These are phyloP conservation scores for Elanoides forficatus DNA, from an alignment of 2,113 vertebrate genomes.

Conservation along the genomic window DNA sequence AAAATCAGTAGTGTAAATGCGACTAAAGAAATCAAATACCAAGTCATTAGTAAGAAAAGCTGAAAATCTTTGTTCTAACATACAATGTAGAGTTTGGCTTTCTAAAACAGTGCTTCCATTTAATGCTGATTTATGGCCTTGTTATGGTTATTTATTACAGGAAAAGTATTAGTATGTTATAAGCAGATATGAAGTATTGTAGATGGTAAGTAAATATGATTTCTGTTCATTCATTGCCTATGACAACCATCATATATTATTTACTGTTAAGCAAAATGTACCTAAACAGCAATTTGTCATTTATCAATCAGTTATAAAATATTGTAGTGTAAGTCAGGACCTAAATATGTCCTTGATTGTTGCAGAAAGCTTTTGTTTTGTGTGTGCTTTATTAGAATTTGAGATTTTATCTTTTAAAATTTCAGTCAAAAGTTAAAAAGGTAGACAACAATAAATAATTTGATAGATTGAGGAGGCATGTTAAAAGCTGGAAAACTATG, in stretches of 20 bases:
- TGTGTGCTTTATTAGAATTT: background rate
- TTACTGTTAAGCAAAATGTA: background rate
- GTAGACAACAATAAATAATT: background rate
- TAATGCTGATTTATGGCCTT: slow-evolving; percentile 33
- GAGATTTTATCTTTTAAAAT: background rate
- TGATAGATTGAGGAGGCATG: background rate
- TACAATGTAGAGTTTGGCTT: background rate
- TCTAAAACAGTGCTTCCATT: slow-evolving; percentile 6
- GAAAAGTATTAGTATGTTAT: background rate
- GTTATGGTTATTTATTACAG: slow-evolving; percentile 24
- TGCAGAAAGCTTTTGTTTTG: background rate
- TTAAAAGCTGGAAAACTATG: background rate
- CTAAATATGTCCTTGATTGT: background rate
- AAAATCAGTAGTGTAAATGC: background rate
- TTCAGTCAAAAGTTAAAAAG: background rate
- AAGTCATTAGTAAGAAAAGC: background rate
- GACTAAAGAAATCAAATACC: background rate
- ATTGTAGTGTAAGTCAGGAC: background rate
- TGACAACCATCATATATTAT: slow-evolving; percentile 5
- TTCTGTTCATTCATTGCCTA: background rate
- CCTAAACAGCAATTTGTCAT: slow-evolving; percentile 15
- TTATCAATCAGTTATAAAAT: slow-evolving; percentile 15
- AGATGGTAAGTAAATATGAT: background rate
- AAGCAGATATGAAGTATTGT: slow-evolving; percentile 28
- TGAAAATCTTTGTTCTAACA: slow-evolving; percentile 15